Conservation (phyloP, 2,113 vertebrate genomes). For the Conger conger region DNA sequence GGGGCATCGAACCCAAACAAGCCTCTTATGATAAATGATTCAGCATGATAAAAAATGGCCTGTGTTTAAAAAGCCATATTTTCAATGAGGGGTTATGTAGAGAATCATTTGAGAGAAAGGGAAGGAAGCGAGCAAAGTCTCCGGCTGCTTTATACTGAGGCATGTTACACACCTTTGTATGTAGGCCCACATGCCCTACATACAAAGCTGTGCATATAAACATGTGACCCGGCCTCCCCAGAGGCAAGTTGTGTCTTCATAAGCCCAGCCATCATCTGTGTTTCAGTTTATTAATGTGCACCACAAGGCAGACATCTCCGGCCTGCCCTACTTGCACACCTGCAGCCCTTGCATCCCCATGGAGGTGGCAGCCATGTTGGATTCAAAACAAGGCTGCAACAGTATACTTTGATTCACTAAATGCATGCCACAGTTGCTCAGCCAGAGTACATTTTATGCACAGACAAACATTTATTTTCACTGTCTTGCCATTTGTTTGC, state of each 20-base stretch:
- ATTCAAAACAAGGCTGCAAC: background rate
- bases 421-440: background rate
- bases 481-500: background rate
- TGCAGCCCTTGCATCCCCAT: background rate
- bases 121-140: background rate
- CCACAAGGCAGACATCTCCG: background rate
- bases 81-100: background rate
- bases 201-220: background rate
- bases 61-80: background rate
- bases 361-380: background rate
- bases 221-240: constrained; percentile 9
- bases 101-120: background rate
- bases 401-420: background rate
- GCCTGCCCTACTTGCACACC: constrained; percentile 6
- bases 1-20: background rate
- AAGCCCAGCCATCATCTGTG: background rate
- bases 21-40: background rate
- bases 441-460: background rate
- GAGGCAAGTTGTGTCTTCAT: background rate
- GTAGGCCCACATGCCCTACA: constrained; percentile 11
- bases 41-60: background rate
- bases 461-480: background rate
- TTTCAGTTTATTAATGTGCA: background rate
- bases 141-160: background rate
- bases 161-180: background rate